Evolutionary conservation across 2,113 vertebrate genomes (phyloP), one percentile per base, ranked within the genome.

Genomic region (Platycercus adscitus): DNA sequence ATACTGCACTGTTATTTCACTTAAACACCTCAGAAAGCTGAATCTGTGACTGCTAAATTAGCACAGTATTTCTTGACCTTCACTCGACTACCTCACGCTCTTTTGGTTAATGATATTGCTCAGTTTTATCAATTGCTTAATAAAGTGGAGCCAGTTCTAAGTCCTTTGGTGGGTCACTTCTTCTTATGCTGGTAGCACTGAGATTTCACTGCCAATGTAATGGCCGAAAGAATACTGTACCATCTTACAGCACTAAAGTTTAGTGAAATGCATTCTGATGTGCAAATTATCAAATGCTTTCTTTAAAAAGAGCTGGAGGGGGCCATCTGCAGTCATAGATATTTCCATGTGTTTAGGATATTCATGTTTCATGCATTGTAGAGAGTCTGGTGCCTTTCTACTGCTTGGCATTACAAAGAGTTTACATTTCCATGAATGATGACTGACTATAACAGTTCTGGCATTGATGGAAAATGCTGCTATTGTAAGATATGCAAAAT

Each of bases 371-470:
- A 78, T 46, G 46, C 56, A 20, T 23, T 70, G 68, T 46, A 64
- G 60, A 65, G 58, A 84, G 86, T n/a, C 91, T n/a, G 41, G 76
- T 95, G 91, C 93, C 91, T 94, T 93, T 88, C 68, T 31, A 44
- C 53, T 44, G 33, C 72, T 95, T 97, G 97, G 97, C 96, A 91
- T 71, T 64, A 86, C 43, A 77, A 91, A 91, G 82, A 78, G 82
- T 76, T 53, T 69, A 49, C 16, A 9, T 96, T 97, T 97, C 69
- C 77, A 84, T 97, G 96, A 98, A 84, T 95, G 96, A 98, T 94
- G 95, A 94, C 75, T 60, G 52, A 86, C 71, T 96, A 13, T 77
- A 69, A 16, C 15, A 20, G 33, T 84, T 95, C 95, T 98, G 97
- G 96, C 97, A 95, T 49, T 73, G 87, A 89, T 72, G 86, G 66